Percentiles rank a stretch among this genome's conserved stretches.
Evolutionary conservation across 1,140 invertebrate genomes (phyloP).

Genomic region (Pseudomyrmex sp.): DNA sequence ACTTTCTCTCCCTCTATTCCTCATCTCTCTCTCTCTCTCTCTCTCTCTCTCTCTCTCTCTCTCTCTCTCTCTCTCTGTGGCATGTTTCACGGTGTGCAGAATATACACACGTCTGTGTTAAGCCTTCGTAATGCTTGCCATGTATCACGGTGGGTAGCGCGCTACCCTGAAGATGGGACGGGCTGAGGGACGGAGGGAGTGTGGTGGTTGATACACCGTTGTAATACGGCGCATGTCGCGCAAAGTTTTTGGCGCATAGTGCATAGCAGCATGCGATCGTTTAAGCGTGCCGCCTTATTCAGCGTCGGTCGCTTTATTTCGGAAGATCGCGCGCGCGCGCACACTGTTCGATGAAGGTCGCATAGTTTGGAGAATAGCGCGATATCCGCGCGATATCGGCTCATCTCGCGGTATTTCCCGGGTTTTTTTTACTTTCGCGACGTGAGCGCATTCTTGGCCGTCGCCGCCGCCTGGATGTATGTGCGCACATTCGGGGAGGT

Average conservation of each 20-base stretch:
- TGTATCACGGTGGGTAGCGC: conserved; percentile 57
- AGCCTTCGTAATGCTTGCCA: conserved; percentile 66
- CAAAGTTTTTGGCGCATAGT: conserved; percentile 49
- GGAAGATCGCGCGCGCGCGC: background rate
- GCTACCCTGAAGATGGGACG: conserved; percentile 10
- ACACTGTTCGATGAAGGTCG: conserved; percentile 23
- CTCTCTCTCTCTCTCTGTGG: too few species aligned
- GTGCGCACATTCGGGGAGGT: background rate
- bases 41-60: background rate
- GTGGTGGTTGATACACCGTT: conserved; percentile 53
- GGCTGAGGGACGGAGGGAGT: background rate
- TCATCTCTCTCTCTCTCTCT: background rate
- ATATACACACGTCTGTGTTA: conserved; percentile 62
- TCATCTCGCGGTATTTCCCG: background rate
- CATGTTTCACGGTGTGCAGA: background rate
- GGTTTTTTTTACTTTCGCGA: background rate
- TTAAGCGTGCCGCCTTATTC: conserved; percentile 29
- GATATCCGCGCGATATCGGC: background rate
- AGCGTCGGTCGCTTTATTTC: conserved; percentile 32
- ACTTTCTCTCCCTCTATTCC: too few species aligned
- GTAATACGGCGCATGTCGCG: conserved; percentile 59
- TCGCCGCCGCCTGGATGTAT: background rate
- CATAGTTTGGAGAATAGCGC: conserved; percentile 14
- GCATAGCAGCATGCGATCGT: background rate
- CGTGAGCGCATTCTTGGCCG: conserved; percentile 9